Base-by-base conservation (phyloP, 1,140 invertebrate species). In the Sinonovacula constricta region DNA sequence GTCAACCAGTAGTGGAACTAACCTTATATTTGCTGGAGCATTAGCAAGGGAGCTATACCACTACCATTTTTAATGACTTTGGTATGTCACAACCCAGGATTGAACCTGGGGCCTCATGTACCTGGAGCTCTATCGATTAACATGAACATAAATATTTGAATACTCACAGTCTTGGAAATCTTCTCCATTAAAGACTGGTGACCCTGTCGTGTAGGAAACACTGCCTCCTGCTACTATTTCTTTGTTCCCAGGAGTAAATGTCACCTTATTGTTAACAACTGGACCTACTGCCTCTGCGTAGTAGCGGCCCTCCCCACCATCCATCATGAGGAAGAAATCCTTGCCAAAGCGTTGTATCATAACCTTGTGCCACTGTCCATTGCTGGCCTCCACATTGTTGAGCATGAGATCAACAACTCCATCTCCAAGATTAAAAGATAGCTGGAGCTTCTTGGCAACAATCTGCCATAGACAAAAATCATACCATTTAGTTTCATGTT, bases 291-390 rank as follows among this genome's bases (percentile, higher is more conserved):
- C 97, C 89, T 98, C 97, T 88, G 98, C 98, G 91, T 97, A 99
- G 74, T 97, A 93, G 81, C 96, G 92, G 0, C 97, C 97, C 92
- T 99, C 97, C 1, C 97, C 97, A 12, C 97, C 97, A 90, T 99
- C 97, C 34, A 99, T 90, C 88, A 96, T 96, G 57, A 99, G 90
- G 4, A 95, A 97, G 18, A 97, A 97, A 1, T 97, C 96, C 33
- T 96, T 97, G 51, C 97, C 97, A 83, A 96, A 97, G 72, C 98
- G 93, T 30, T 90, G 72, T 39, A 90, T 77, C 30, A 95, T 94
- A 0, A 97, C 97, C 4, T 95, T 96, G 89, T 99, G 98, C 97
- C 97, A 99, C 86, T 98, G 96, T 15, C 98, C 98, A 91, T 99
- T 97, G 87, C 97, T 96, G 0, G 98, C 97, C 1, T 95, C 93